Conservation (phyloP, 2,888 invertebrate genomes). For the Epiperipatus broadwayi region DNA sequence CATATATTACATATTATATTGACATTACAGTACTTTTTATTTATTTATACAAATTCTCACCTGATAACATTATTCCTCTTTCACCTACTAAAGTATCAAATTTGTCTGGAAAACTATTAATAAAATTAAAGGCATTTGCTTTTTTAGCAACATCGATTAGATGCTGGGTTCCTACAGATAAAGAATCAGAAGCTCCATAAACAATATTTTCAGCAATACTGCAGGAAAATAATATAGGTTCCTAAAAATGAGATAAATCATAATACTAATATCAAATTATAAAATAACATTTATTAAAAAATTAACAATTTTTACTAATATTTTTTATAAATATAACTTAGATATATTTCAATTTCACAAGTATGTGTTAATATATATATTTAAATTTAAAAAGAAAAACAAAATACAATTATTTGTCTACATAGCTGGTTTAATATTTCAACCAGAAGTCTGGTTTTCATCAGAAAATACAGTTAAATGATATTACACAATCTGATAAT, state of each 20-base stretch:
- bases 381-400: no score
- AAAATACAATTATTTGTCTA: no score
- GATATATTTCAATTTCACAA: no score
- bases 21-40: no score
- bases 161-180: conserved; percentile 29
- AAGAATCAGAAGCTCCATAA: conserved; percentile 48
- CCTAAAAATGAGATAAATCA: conserved; percentile 35
- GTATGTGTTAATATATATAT: no score
- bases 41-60: conserved; percentile 27
- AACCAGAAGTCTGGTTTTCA: no score
- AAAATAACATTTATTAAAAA: no score
- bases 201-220: conserved; percentile 72
- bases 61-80: conserved; percentile 67
- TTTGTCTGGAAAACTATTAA: conserved; percentile 39
- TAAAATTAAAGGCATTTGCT: conserved; percentile 69
- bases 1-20: not conserved
- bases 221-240: conserved; percentile 76
- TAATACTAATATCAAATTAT: not conserved
- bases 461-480: no score
- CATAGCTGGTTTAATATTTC: no score
- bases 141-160: conserved; percentile 49
- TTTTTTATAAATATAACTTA: no score
- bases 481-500: no score
- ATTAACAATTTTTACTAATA: no score
- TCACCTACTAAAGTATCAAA: conserved; percentile 73